Percentiles rank a stretch among this genome's conserved stretches.
Evolutionary conservation across 2,113 vertebrate genomes (phyloP).

Genomic region (Aleadryas rufinucha): DNA sequence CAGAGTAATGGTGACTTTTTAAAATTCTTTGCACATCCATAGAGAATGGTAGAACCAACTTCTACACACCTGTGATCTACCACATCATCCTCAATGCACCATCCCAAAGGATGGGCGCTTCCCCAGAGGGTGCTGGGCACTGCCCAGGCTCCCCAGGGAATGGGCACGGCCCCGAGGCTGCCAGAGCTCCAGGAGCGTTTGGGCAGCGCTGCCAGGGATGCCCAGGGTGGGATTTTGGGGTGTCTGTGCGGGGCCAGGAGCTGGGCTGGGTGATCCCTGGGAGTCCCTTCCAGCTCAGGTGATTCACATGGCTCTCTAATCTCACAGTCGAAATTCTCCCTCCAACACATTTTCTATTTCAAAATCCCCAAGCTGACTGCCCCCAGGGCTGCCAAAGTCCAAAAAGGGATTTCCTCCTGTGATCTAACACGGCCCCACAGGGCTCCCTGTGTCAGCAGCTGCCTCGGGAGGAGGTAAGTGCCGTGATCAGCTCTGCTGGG

Average conservation of each 20-base stretch:
- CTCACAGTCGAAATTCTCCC: background rate
- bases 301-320: rapidly evolving
- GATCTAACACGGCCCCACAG: rapidly evolving
- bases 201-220: rapidly evolving
- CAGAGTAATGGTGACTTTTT: background rate
- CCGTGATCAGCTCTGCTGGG: rapidly evolving
- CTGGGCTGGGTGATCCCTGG: background rate
- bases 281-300: background rate
- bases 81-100: background rate
- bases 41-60: background rate
- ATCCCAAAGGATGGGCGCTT: background rate
- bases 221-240: background rate
- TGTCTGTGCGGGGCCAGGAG: background rate
- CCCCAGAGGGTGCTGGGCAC: background rate
- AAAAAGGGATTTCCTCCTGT: too few species aligned
- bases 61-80: background rate
- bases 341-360: background rate
- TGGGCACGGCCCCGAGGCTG: background rate
- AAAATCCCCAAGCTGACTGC: rapidly evolving
- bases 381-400: too few species aligned
- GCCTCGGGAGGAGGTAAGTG: background rate
- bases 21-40: background rate
- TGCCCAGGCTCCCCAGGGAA: background rate
- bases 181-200: background rate
- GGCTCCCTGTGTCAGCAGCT: background rate